phyloP scores from a whole-genome alignment of 2,797 vertebrate genomes.

The Acrossocheilus fasciatus region DNA sequence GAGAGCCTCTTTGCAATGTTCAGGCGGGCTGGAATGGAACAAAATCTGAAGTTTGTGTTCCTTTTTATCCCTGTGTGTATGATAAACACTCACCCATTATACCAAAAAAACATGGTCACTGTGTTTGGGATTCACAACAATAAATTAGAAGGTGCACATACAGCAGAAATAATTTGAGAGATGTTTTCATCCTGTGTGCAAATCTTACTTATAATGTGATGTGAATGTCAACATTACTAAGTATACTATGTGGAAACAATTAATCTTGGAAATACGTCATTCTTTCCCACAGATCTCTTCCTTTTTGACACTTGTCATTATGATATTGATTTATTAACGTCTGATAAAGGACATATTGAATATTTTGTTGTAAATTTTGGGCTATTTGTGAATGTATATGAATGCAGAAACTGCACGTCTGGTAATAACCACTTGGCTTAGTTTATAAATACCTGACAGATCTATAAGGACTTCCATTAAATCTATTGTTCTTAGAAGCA shows the following conservation, averaged over 20 bases:
- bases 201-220: neutral
- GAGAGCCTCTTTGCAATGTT: conserved; percentile 31
- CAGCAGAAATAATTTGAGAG: neutral
- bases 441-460: neutral
- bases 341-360: neutral
- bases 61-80: conserved; percentile 18
- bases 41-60: conserved; percentile 20
- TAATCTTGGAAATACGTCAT: neutral
- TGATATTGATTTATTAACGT: neutral
- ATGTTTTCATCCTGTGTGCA: neutral
- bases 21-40: conserved; percentile 14
- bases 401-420: neutral
- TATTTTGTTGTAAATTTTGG: too few species aligned
- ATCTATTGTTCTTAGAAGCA: conserved; percentile 5
- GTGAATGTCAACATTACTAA: neutral
- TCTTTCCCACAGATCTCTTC: neutral
- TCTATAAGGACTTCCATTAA: neutral
- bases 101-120: conserved; percentile 3
- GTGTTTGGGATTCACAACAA: neutral
- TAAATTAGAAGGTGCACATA: neutral
- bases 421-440: neutral
- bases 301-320: neutral
- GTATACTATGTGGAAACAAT: neutral
- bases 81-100: neutral
- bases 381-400: neutral